Evolutionary conservation across 2,797 vertebrate genomes (phyloP).

Genomic region (Pangasius macronema): DNA sequence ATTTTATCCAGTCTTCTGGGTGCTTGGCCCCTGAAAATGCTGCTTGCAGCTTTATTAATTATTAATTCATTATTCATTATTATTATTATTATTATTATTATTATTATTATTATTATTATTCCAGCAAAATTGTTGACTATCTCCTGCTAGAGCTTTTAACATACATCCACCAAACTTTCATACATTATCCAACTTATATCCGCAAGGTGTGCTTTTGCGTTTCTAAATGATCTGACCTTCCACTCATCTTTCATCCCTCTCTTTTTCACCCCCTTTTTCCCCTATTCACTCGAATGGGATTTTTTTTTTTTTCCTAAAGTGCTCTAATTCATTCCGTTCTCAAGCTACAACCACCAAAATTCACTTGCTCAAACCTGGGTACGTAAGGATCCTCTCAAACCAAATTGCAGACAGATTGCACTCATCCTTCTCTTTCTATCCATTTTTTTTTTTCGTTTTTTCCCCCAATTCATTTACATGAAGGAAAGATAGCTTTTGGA

Average conservation of each 20-base stretch:
- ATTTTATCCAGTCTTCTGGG: too few species aligned
- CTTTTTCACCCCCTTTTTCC: not conserved
- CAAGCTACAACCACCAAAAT: not conserved
- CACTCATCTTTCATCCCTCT: not conserved
- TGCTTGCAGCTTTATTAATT: too few species aligned
- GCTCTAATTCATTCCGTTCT: too few species aligned
- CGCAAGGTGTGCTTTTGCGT: not conserved
- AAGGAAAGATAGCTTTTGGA: too few species aligned
- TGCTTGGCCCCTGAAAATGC: too few species aligned
- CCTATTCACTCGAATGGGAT: not conserved
- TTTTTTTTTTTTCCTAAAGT: not conserved
- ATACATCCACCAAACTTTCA: not conserved
- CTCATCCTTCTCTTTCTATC: too few species aligned
- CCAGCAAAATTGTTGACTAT: too few species aligned
- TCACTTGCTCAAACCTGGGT: not conserved
- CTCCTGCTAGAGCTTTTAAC: too few species aligned
- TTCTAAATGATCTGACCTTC: not conserved
- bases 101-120: not conserved
- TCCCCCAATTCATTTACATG: too few species aligned
- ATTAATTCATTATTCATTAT: too few species aligned
- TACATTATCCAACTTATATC: not conserved
- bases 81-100: too few species aligned
- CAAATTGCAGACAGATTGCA: not conserved
- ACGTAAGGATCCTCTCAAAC: not conserved
- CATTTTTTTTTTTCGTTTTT: too few species aligned